Conservation (phyloP, 2,113 vertebrate genomes). For the Todiramphus chloris region DNA sequence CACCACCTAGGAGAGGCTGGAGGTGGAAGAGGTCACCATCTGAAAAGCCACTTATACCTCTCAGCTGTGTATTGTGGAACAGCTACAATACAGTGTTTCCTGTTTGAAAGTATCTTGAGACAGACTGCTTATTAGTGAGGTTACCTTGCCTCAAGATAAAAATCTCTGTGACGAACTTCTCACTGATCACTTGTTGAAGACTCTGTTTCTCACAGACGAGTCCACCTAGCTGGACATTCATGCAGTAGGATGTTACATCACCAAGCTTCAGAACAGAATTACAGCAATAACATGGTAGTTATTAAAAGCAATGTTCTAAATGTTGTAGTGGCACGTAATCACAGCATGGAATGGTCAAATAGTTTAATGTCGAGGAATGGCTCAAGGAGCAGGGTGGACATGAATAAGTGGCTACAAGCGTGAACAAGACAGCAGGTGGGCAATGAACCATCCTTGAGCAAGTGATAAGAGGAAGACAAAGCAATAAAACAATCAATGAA, state of each 20-base stretch:
- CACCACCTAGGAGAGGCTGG: background rate
- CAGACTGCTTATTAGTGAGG: background rate
- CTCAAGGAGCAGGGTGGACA: no score
- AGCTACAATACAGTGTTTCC: background rate
- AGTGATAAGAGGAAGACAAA: no score
- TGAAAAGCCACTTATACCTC: background rate
- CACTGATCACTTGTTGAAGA: background rate
- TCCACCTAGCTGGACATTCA: no score
- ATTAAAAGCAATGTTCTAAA: background rate
- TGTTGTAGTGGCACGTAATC: background rate
- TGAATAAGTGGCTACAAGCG: no score
- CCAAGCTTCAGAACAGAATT: background rate
- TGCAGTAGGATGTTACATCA: background rate
- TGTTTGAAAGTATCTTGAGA: background rate
- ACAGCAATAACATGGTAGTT: background rate
- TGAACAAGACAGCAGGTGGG: no score
- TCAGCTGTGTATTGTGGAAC: background rate
- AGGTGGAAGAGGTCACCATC: background rate
- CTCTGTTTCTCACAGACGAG: background rate
- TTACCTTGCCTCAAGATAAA: background rate
- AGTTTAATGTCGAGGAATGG: background rate
- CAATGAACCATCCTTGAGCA: no score
- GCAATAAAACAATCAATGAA: no score
- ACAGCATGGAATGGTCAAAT: background rate
- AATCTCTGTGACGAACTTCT: background rate